Conservation (phyloP, 2,888 invertebrate genomes). For the Ophion ventricosus region DNA sequence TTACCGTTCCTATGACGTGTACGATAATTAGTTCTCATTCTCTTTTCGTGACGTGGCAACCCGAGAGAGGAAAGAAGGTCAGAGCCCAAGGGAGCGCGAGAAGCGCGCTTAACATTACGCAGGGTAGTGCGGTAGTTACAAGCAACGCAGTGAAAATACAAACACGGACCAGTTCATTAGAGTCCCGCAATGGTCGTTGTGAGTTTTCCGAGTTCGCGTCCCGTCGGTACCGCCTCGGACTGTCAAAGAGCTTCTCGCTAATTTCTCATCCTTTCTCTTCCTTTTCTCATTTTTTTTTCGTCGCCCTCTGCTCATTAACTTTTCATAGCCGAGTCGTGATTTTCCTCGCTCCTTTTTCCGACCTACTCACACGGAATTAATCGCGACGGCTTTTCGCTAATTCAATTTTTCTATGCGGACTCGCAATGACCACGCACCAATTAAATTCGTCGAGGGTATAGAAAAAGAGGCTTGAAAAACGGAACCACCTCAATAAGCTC, state of each 20-base stretch:
- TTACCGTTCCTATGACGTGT: not conserved
- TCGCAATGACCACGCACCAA: not conserved
- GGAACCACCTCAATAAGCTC: too few relatives aligned
- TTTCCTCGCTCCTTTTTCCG: constrained; percentile 19
- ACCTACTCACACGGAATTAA: constrained; percentile 7
- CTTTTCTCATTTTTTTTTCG: constrained; percentile 13
- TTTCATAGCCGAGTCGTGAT: constrained; percentile 20
- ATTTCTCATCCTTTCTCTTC: constrained; percentile 12
- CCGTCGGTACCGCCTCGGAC: not conserved
- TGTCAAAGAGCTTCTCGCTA: constrained; percentile 25
- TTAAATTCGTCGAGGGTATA: not conserved
- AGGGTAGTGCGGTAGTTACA: too few relatives aligned
- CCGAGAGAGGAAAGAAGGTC: not conserved
- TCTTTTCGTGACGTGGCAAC: not conserved
- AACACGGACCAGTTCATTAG: constrained; percentile 46
- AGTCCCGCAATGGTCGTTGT: constrained; percentile 5
- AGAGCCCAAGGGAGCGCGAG: not conserved
- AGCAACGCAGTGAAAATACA: not conserved
- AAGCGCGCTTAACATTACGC: too few relatives aligned
- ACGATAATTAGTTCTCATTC: not conserved
- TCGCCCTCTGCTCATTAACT: constrained; percentile 34
- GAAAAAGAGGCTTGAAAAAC: too few relatives aligned
- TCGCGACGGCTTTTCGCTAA: not conserved
- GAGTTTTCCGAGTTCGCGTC: constrained; percentile 32
- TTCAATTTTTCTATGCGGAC: too few relatives aligned